phyloP scores from a whole-genome alignment of 2,113 vertebrate genomes.

The Cynocephalus volans region DNA sequence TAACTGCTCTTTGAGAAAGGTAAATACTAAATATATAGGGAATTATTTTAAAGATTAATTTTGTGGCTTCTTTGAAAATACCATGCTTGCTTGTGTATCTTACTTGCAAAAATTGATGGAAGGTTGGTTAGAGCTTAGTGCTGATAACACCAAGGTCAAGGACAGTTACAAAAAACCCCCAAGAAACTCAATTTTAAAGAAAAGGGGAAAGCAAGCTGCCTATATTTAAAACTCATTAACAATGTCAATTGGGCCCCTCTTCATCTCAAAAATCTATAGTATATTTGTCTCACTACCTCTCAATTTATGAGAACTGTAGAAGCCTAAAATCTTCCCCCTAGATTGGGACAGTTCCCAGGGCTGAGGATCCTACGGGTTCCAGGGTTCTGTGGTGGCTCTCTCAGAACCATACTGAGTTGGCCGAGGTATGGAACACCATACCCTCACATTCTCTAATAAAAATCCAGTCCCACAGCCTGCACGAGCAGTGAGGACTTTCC shows the following conservation, averaged over 20 bases:
- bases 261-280: not conserved
- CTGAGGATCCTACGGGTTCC: accelerated
- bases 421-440: not conserved
- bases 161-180: no score
- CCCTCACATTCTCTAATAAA: not conserved
- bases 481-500: not conserved
- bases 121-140: not conserved
- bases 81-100: not conserved
- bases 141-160: no score
- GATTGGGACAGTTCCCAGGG: not conserved
- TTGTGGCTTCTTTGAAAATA: constrained; percentile 12
- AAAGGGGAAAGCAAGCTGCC: not conserved
- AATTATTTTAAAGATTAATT: constrained; percentile 15
- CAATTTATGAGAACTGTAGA: not conserved
- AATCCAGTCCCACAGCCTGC: not conserved
- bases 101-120: not conserved
- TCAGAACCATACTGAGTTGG: not conserved
- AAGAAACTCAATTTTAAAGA: constrained; percentile 18
- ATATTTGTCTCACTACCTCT: not conserved
- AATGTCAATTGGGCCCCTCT: not conserved
- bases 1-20: not conserved
- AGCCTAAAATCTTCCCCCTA: not conserved
- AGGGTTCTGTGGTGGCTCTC: not conserved
- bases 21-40: not conserved
- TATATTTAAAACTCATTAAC: not conserved